Conservation (phyloP, 2,113 vertebrate species). For the Seriola aureovittata region DNA sequence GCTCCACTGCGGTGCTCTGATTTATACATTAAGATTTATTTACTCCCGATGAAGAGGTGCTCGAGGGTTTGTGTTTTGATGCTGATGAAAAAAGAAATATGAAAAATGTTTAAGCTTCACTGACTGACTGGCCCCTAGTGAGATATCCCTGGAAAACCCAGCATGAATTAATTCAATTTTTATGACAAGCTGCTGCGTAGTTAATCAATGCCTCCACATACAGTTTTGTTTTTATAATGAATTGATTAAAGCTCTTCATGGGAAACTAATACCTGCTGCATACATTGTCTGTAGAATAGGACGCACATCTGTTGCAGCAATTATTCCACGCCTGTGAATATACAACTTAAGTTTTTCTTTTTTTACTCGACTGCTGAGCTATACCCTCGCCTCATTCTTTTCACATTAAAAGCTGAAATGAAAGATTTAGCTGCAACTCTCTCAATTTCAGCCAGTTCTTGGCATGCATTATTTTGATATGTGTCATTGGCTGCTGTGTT, state of each 20-base stretch:
- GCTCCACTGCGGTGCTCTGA: conserved; percentile 27
- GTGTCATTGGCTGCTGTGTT: conserved; percentile 72
- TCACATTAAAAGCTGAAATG: conserved; percentile 55
- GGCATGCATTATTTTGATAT: conserved; percentile 69
- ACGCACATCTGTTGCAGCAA: conserved; percentile 37
- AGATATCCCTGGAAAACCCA: conserved; percentile 22
- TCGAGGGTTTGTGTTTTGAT: conserved; percentile 61
- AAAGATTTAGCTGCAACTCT: conserved; percentile 61
- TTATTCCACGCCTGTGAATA: conserved; percentile 2
- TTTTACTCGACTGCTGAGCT: conserved; percentile 11
- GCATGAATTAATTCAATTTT: conserved; percentile 38
- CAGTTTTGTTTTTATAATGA: conserved; percentile 30
- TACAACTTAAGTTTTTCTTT: background rate
- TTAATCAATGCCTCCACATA: conserved; percentile 48
- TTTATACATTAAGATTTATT: conserved; percentile 58
- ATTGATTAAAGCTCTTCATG: conserved; percentile 30
- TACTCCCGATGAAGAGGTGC: conserved; percentile 43
- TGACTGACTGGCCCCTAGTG: conserved; percentile 31
- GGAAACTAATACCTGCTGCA: conserved; percentile 19
- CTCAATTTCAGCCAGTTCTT: conserved; percentile 64
- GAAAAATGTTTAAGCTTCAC: conserved; percentile 48
- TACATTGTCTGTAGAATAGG: conserved; percentile 16
- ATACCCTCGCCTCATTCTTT: conserved; percentile 43
- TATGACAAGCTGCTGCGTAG: conserved; percentile 19
- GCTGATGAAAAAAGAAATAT: conserved; percentile 58